Conservation (phyloP, 1,140 invertebrate genomes). For the Nasonia giraulti region DNA sequence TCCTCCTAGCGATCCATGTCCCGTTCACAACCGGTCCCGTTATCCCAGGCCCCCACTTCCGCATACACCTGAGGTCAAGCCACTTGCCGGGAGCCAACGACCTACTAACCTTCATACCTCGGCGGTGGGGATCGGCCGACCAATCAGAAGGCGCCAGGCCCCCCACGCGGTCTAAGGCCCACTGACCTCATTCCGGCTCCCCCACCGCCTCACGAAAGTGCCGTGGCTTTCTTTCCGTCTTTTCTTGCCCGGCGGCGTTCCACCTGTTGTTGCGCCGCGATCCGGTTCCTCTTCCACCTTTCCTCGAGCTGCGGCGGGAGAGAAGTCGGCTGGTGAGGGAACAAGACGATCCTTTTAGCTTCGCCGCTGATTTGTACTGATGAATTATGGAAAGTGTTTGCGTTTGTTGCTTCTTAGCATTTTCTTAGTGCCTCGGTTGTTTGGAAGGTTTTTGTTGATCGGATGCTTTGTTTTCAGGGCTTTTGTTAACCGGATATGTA, state of each 20-base stretch:
- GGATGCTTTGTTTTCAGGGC: no score
- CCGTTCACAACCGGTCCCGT: constrained; percentile 65
- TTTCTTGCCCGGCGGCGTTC: constrained; percentile 21
- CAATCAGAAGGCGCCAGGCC: constrained; percentile 57
- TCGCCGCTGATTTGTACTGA: constrained; percentile 11
- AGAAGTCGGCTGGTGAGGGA: neutral
- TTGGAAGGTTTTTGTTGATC: neutral
- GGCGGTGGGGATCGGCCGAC: constrained; percentile 46
- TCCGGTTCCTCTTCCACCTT: constrained; percentile 45
- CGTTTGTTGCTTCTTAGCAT: neutral
- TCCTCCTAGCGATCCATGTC: constrained; percentile 16
- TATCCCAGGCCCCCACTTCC: constrained; percentile 53
- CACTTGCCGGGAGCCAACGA: constrained; percentile 57
- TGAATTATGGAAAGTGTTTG: constrained; percentile 49
- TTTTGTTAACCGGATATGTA: no score
- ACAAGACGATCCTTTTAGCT: neutral
- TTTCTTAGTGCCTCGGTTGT: neutral
- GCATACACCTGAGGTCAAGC: constrained; percentile 32
- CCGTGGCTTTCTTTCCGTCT: constrained; percentile 45
- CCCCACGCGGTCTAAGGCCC: constrained; percentile 57
- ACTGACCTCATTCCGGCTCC: constrained; percentile 53
- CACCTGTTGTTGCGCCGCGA: constrained; percentile 37
- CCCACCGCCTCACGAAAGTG: constrained; percentile 39
- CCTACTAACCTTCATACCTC: constrained; percentile 65
- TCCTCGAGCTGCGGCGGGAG: neutral